A percentile compares a stretch with the other conserved stretches of the same genome.
Conservation (phyloP, 2,113 vertebrate genomes). For the Asarcornis scutulata region DNA sequence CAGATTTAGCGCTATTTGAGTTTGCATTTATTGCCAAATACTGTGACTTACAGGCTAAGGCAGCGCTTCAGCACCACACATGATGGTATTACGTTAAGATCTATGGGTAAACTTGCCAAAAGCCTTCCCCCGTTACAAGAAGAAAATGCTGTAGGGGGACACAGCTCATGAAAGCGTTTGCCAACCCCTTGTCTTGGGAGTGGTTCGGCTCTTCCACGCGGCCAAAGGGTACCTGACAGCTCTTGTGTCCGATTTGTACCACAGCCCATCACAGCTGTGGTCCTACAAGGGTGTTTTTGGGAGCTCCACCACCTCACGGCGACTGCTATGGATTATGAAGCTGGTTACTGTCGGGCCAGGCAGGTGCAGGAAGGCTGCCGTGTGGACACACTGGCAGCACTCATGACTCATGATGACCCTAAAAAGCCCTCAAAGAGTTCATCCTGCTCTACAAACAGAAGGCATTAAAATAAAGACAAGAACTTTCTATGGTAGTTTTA, state of each 20-base stretch:
- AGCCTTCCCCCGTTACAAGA: neutral
- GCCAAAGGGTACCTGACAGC: conserved; percentile 2
- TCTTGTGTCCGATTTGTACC: neutral
- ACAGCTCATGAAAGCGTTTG: neutral
- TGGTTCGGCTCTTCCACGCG: neutral
- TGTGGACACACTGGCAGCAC: neutral
- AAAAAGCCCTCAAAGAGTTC: neutral
- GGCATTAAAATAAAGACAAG: neutral
- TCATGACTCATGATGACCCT: neutral
- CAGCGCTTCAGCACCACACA: neutral
- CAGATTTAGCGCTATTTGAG: neutral
- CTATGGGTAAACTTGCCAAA: conserved; percentile 7
- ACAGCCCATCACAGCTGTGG: neutral
- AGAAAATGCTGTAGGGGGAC: neutral
- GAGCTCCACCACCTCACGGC: neutral
- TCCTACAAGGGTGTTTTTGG: neutral
- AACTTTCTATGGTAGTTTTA: neutral
- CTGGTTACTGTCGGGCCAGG: neutral
- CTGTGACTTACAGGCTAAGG: neutral
- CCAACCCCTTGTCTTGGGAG: neutral
- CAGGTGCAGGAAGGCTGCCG: neutral
- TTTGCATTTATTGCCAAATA: neutral
- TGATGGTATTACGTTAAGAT: neutral
- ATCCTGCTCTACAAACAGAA: neutral
- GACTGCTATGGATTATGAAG: neutral